Evolutionary conservation across 2,113 vertebrate genomes (phyloP).

Genomic region (Alexandromys fortis): DNA sequence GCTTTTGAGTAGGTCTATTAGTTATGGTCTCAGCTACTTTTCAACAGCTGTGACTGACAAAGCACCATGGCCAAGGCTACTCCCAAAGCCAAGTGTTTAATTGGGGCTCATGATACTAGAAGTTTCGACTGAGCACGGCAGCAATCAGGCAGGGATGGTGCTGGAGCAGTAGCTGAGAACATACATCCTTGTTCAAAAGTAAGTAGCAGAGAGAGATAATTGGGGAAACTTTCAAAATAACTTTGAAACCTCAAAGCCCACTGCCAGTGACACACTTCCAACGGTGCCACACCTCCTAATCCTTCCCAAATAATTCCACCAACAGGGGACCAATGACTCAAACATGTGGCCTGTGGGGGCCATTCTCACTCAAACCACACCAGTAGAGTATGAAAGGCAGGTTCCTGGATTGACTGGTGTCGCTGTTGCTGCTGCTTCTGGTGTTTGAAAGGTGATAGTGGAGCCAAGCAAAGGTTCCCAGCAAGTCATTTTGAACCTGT

Average conservation of each 20-base stretch:
- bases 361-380: not conserved
- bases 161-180: not conserved
- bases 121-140: no score
- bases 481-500: not conserved
- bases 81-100: not conserved
- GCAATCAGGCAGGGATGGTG: not conserved
- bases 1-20: not conserved
- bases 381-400: not conserved
- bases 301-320: not conserved
- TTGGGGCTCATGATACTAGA: not conserved
- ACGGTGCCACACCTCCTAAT: not conserved
- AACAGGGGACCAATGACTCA: not conserved
- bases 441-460: not conserved
- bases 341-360: not conserved
- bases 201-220: not conserved
- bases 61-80: not conserved
- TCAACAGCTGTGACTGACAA: not conserved
- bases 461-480: not conserved
- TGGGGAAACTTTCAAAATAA: no score
- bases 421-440: not conserved
- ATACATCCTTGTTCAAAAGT: not conserved
- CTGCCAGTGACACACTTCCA: not conserved
- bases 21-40: not conserved
- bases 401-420: not conserved
- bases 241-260: not conserved